These are phyloP conservation scores for Pseudachorutes palmiensis DNA, from an alignment of 1,140 invertebrate genomes.

Conservation along the genomic window DNA sequence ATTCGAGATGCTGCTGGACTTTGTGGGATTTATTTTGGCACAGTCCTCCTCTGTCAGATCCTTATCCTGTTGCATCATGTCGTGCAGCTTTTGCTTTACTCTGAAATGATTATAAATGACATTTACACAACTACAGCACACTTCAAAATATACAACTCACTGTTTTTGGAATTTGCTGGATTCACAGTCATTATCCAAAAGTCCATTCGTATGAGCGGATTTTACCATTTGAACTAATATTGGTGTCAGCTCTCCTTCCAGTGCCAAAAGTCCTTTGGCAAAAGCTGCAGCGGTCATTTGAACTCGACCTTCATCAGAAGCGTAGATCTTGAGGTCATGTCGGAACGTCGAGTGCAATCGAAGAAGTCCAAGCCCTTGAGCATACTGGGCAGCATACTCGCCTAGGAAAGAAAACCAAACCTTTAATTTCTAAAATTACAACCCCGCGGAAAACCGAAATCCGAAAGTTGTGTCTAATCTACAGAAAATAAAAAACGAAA, in stretches of 20 bases:
- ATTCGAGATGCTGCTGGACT: slow-evolving; percentile 72
- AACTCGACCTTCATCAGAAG: slow-evolving; percentile 95
- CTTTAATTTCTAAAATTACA: too few species aligned
- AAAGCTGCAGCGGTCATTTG: slow-evolving; percentile 99
- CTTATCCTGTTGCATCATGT: slow-evolving; percentile 80
- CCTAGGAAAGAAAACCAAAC: slow-evolving; percentile 52
- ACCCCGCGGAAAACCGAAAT: too few species aligned
- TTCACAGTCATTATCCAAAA: slow-evolving; percentile 96
- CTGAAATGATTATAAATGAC: slow-evolving; percentile 48
- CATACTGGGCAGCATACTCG: slow-evolving; percentile 63
- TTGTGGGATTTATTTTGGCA: slow-evolving; percentile 78
- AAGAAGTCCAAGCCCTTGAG: slow-evolving; percentile 82
- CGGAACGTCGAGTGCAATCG: slow-evolving; percentile 95
- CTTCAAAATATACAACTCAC: slow-evolving; percentile 51
- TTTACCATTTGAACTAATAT: slow-evolving; percentile 99
- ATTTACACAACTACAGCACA: not conserved
- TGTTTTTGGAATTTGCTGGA: slow-evolving; percentile 91
- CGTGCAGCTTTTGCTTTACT: slow-evolving; percentile 88
- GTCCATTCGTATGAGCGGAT: slow-evolving; percentile 89
- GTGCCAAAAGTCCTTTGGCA: slow-evolving; percentile 90
- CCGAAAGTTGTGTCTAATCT: too few species aligned
- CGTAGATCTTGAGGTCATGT: slow-evolving; percentile 99
- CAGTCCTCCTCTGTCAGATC: slow-evolving; percentile 82
- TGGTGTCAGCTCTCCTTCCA: slow-evolving; percentile 96
- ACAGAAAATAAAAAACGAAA: too few species aligned